Base-by-base conservation (phyloP, 2,888 invertebrate species). In the Trachelus tabidus region DNA sequence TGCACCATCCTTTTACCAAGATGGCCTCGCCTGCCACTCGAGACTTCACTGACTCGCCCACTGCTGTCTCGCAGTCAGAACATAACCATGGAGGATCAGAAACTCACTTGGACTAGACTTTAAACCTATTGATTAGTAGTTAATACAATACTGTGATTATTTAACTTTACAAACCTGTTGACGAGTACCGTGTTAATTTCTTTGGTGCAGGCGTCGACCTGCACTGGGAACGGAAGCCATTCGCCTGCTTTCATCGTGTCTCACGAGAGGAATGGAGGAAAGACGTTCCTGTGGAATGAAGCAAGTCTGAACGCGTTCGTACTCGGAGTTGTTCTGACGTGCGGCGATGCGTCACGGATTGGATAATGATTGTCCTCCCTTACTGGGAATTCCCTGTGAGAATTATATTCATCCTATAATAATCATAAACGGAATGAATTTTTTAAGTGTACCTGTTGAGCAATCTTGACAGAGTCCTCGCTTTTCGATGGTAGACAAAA, bases 1-100 rank as follows among this genome's bases (percentile, higher is more conserved):
- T 85, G 82, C 85, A 81, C 85, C 85, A 85, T 80, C 77, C 73
- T 33, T 75, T 73, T 31, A 73, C 80, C 76, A 85, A 83, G 69
- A 76, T 76, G 76, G 76, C 76, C 37, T 56, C 56, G 56, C 56
- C 56, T 56, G 56, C 23, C 56, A 56, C 23, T 56, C 23, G 56
- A 56, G 56, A 56, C 56, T 56, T 56, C 56, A 56, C 56, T 2
- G 56, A 56, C 56, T 56, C 56, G 56, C 56, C 56, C 56, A 56
- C 56, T 56, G 9, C 56, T 56, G 9, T 56, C 23, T 15, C 23
- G 9, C 23, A 23, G 56, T 23, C 56, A 23, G 23, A 23, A 56
- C 9, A 9, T 56, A 56, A 56, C 23, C 40, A 23, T 37, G 4
- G 12, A 37, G 23, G 40, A 56, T 56, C 56, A 2, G 23, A 56